A percentile compares a stretch with the other conserved stretches of the same genome.
phyloP scores from a whole-genome alignment of 2,888 invertebrate genomes.

The Tuta absoluta region DNA sequence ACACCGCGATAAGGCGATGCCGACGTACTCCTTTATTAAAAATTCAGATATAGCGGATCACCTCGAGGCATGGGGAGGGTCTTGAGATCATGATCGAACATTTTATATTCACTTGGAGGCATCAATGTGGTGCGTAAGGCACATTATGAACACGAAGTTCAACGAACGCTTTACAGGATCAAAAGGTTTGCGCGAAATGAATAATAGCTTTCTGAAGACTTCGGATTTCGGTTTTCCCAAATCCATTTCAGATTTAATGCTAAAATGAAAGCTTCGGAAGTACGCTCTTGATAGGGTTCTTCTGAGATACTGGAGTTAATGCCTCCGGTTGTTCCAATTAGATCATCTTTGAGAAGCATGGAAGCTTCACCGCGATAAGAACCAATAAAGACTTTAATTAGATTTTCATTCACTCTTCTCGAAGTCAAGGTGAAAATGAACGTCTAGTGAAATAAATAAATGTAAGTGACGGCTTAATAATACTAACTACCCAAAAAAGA shows the following conservation, averaged over 20 bases:
- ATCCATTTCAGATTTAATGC: constrained; percentile 9
- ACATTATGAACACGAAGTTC: constrained; percentile 24
- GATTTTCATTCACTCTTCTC: neutral
- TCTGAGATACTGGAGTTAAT: neutral
- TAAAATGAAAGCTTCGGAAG: neutral
- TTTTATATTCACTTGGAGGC: constrained; percentile 61
- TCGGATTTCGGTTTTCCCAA: neutral
- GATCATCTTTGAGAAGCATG: neutral
- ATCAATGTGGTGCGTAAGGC: constrained; percentile 23
- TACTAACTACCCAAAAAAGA: neutral
- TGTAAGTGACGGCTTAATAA: neutral
- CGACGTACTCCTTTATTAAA: constrained; percentile 54
- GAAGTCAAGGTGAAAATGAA: neutral
- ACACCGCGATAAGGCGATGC: constrained; percentile 43
- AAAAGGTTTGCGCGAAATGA: constrained; percentile 19
- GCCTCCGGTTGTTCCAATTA: neutral
- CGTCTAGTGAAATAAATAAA: neutral
- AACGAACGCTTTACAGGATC: constrained; percentile 9
- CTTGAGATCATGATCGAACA: constrained; percentile 63
- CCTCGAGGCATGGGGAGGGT: constrained; percentile 43
- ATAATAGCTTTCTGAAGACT: constrained; percentile 16
- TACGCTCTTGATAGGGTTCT: neutral
- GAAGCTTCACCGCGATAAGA: neutral
- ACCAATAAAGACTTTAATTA: neutral
- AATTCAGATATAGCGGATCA: constrained; percentile 55